Percentiles rank a stretch among this genome's conserved stretches.
These are phyloP conservation scores for Nysson spinosus DNA, from an alignment of 2,888 invertebrate genomes.

Conservation along the genomic window DNA sequence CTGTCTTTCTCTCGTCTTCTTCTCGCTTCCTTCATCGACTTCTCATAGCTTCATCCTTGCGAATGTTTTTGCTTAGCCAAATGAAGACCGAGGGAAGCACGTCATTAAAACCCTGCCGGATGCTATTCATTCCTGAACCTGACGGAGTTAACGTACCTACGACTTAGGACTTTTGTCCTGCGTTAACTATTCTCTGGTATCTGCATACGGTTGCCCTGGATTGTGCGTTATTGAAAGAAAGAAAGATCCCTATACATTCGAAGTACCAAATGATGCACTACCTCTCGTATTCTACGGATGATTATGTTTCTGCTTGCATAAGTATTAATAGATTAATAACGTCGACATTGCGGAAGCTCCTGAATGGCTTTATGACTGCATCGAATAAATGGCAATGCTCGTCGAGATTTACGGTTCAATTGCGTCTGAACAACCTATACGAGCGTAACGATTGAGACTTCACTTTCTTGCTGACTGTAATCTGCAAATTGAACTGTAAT, in stretches of 20 bases:
- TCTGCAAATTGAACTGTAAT: slow-evolving; percentile 39
- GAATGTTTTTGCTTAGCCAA: slow-evolving; percentile 65
- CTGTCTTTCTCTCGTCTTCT: slow-evolving; percentile 1
- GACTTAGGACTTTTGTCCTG: slow-evolving; percentile 39
- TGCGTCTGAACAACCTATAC: slow-evolving; percentile 12
- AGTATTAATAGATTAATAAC: background rate
- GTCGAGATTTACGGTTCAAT: slow-evolving; percentile 12
- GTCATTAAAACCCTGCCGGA: slow-evolving; percentile 56
- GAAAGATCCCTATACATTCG: no score
- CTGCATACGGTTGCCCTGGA: no score
- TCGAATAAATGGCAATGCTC: background rate
- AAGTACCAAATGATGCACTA: no score
- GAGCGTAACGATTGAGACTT: background rate
- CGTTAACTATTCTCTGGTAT: slow-evolving; percentile 43
- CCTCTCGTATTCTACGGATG: no score
- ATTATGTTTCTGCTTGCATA: slow-evolving; percentile 12
- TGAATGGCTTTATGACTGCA: background rate
- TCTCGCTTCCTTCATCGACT: slow-evolving; percentile 1
- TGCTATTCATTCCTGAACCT: slow-evolving; percentile 50
- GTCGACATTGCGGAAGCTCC: background rate
- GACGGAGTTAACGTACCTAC: slow-evolving; percentile 24
- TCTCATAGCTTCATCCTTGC: slow-evolving; percentile 42
- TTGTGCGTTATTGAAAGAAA: no score
- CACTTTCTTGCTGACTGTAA: slow-evolving; percentile 28
- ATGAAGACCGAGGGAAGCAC: slow-evolving; percentile 58